phyloP scores from a whole-genome alignment of 2,888 invertebrate genomes.

The Aradus depressus region DNA sequence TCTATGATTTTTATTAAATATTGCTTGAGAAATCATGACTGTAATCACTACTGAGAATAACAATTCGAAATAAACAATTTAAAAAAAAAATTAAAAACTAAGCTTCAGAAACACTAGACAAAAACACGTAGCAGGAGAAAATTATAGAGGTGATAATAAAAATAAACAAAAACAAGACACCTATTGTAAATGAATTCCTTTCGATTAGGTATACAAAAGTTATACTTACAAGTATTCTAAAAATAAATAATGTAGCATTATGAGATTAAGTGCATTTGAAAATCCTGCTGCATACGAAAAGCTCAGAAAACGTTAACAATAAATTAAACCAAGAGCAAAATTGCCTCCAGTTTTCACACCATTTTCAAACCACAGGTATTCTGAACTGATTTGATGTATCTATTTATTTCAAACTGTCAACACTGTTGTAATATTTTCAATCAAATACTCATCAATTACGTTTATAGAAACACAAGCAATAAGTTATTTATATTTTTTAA shows the following conservation, averaged over 20 bases:
- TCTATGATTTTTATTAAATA: too few species aligned
- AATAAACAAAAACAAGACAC: neutral
- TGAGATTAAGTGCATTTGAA: neutral
- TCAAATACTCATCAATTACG: too few species aligned
- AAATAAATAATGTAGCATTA: neutral
- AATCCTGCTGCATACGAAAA: neutral
- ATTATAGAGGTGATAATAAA: neutral
- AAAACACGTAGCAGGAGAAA: neutral
- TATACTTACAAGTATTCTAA: neutral
- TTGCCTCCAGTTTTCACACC: conserved; percentile 12
- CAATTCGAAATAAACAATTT: neutral
- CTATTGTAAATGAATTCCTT: conserved; percentile 1
- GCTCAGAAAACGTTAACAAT: conserved; percentile 1
- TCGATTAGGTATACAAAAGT: neutral
- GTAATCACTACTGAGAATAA: neutral
- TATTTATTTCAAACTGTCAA: too few species aligned
- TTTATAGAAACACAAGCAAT: too few species aligned
- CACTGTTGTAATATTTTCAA: too few species aligned
- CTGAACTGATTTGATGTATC: too few species aligned
- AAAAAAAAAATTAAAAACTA: neutral
- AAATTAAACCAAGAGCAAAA: conserved; percentile 1
- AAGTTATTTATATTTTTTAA: too few species aligned
- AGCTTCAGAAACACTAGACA: neutral
- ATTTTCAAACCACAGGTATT: too few species aligned
- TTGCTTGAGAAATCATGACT: too few species aligned